Conservation (phyloP, 2,113 vertebrate species). For the Sphyrna mokarran region DNA sequence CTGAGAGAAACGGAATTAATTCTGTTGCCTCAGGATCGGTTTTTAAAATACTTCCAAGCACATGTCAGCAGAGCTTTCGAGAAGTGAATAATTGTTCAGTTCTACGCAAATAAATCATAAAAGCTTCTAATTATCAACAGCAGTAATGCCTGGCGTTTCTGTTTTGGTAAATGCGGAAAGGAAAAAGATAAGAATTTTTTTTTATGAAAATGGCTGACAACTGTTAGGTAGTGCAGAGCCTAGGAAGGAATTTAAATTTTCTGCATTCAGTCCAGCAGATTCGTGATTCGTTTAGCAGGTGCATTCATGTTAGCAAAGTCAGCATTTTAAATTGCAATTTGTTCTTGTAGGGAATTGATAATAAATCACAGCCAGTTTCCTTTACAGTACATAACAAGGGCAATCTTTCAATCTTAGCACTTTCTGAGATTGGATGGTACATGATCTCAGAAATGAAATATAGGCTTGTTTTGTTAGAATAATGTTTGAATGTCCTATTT, state of each 20-base stretch:
- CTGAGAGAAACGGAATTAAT: conserved; percentile 7
- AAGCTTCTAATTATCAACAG: conserved; percentile 7
- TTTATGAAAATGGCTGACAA: neutral
- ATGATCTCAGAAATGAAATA: neutral
- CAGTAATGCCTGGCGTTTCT: neutral
- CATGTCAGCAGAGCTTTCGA: neutral
- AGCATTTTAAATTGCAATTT: conserved; percentile 24
- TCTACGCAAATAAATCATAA: conserved; percentile 16
- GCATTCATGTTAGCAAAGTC: neutral
- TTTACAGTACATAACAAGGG: neutral
- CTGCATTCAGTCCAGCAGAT: neutral
- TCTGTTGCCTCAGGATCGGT: conserved; percentile 27
- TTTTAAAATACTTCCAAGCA: conserved; percentile 27
- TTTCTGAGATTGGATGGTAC: conserved; percentile 5
- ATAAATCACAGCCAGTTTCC: conserved; percentile 26
- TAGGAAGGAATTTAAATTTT: neutral
- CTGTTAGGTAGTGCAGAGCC: neutral
- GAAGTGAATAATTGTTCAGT: conserved; percentile 4
- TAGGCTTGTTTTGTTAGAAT: neutral
- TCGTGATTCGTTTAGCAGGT: neutral
- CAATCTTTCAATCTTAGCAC: neutral
- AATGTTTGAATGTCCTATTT: neutral
- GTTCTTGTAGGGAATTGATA: conserved; percentile 8
- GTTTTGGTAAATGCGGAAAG: neutral
- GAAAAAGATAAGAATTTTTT: neutral